Conservation (phyloP, 2,113 vertebrate genomes). For the Pseudopodoces humilis region DNA sequence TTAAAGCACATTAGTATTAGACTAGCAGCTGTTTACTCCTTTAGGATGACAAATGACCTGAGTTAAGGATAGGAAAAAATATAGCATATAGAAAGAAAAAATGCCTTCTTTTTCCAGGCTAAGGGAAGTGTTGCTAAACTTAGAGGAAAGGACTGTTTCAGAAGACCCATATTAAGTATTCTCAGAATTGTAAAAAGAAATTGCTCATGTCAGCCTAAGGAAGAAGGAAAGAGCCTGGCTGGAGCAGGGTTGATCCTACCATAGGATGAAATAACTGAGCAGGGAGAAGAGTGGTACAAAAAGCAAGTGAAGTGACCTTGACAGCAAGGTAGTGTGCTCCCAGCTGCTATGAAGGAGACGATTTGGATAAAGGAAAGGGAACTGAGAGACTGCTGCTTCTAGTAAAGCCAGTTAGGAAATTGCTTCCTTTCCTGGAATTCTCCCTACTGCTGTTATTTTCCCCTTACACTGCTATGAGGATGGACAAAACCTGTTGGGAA, state of each 20-base stretch:
- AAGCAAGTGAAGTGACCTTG: background rate
- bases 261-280: background rate
- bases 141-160: background rate
- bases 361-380: background rate
- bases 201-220: background rate
- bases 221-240: background rate
- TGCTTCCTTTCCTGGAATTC: background rate
- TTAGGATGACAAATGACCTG: background rate
- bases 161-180: background rate
- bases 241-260: background rate
- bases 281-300: background rate
- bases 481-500: background rate
- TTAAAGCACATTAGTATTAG: background rate
- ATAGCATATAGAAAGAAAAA: background rate
- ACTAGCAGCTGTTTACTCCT: background rate
- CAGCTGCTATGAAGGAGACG: background rate
- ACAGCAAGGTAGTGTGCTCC: background rate
- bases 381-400: background rate
- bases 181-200: background rate
- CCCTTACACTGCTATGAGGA: background rate
- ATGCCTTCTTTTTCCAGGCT: background rate
- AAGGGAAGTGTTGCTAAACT: background rate
- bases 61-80: background rate
- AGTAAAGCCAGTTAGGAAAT: background rate
- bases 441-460: background rate